Evolutionary conservation across 2,113 vertebrate species (phyloP), one percentile per base, ranked within the genome.

Genomic region (Prinia subflava): DNA sequence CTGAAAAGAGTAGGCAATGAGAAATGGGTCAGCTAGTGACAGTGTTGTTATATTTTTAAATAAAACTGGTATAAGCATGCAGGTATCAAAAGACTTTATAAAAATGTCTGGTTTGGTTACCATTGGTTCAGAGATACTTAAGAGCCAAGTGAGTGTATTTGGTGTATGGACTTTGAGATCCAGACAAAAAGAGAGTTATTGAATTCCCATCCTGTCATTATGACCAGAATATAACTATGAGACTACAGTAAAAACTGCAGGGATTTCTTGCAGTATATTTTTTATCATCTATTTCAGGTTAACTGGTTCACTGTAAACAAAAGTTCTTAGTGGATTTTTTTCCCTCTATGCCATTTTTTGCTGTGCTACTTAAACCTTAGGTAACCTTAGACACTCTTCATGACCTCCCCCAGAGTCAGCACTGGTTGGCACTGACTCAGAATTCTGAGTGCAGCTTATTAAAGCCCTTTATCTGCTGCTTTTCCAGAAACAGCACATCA

Each of bases 21-120:
- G 64, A 96, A 95, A 90, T 96, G 94, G 94, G 94, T 94, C 95
- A 94, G 47, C 52, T 78, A 60, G 52, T 83, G 44, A 86, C 41
- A 83, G 59, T 8, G 22, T 59, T 88, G 41, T 55, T 93, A 8
- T 33, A 37, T 78, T 75, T 91, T 92, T 47, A n/a, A 41, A 50
- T 69, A 83, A 90, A 90, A 25, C 31, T 87, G 41, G 23, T 59
- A 4, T 35, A 67, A 80, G 15, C 6, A 7, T 70, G 79, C 53
- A 46, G 37, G 30, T 75, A 47, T 56, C 23, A 57, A 68, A 76
- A 59, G 33, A 68, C 11, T 69, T 85, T 13, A 55, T 67, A 39
- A 80, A 96, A 77, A 56, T 23, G 6, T 28, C 41, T 84, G 28
- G 16, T 71, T 53, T 1, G 0, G 18, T 41, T 92, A 39, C 28